Conservation (phyloP, 2,113 vertebrate genomes). For the Stomatorhinus ivindoensis region DNA sequence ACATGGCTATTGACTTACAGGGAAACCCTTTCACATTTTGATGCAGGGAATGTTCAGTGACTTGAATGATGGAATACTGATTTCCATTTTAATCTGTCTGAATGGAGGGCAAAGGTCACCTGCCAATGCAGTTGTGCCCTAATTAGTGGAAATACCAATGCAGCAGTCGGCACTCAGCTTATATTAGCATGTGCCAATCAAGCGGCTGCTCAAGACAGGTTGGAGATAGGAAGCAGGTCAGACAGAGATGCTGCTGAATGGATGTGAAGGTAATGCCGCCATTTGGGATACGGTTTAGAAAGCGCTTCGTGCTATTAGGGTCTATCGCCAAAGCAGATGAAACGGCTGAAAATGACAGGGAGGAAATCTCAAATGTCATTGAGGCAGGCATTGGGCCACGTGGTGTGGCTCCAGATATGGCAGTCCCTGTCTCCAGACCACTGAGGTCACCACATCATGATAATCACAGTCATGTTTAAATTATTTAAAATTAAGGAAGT, state of each 20-base stretch:
- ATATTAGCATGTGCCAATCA: neutral
- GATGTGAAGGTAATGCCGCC: slow-evolving; percentile 7
- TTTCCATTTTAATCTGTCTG: slow-evolving; percentile 4
- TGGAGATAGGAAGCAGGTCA: slow-evolving; percentile 24
- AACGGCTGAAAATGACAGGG: slow-evolving; percentile 14
- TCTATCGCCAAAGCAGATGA: neutral
- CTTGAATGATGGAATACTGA: neutral
- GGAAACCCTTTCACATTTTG: neutral
- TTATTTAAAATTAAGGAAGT: neutral
- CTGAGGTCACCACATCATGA: neutral
- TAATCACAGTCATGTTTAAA: neutral
- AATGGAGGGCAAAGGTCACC: slow-evolving; percentile 1
- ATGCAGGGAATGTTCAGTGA: neutral
- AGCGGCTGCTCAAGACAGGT: slow-evolving; percentile 25
- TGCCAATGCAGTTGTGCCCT: neutral
- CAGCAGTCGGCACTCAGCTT: neutral
- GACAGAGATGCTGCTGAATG: slow-evolving; percentile 15
- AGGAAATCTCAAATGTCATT: neutral
- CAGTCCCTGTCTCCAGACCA: neutral
- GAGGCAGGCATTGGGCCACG: slow-evolving; percentile 5
- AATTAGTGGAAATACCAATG: neutral
- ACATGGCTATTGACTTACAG: neutral
- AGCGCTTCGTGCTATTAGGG: neutral
- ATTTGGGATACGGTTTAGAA: slow-evolving; percentile 25
- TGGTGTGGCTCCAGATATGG: slow-evolving; percentile 14